These are phyloP conservation scores for Thalassaphorura encarpata DNA, from an alignment of 1,140 invertebrate species.

Conservation along the genomic window DNA sequence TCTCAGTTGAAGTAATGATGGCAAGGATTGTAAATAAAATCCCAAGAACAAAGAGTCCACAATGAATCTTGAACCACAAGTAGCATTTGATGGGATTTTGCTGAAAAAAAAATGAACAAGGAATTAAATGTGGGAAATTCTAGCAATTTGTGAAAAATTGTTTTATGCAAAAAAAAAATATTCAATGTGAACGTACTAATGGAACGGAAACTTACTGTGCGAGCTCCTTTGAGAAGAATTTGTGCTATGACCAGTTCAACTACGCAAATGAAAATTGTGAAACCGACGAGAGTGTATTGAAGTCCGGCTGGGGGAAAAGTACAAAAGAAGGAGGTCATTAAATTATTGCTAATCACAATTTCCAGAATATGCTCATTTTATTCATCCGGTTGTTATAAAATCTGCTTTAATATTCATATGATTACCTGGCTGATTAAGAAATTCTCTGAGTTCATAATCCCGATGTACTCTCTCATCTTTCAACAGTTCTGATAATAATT, in stretches of 20 bases:
- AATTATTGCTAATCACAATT: too few species aligned
- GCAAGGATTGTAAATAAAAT: background rate
- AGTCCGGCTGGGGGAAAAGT: too few species aligned
- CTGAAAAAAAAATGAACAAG: background rate
- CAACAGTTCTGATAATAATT: background rate
- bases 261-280: background rate
- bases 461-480: background rate
- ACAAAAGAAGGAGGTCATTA: too few species aligned
- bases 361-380: too few species aligned
- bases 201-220: background rate
- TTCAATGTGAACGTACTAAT: too few species aligned
- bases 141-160: background rate
- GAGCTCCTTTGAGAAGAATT: background rate
- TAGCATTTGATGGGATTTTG: background rate
- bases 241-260: background rate
- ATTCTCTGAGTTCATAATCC: background rate
- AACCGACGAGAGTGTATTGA: background rate
- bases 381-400: too few species aligned
- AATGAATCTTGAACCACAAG: background rate
- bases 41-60: background rate
- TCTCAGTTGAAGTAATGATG: background rate
- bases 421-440: background rate
- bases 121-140: background rate
- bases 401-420: too few species aligned
- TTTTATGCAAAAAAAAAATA: too few species aligned